phyloP scores from a whole-genome alignment of 2,113 vertebrate genomes.

The Elephantulus edwardii region DNA sequence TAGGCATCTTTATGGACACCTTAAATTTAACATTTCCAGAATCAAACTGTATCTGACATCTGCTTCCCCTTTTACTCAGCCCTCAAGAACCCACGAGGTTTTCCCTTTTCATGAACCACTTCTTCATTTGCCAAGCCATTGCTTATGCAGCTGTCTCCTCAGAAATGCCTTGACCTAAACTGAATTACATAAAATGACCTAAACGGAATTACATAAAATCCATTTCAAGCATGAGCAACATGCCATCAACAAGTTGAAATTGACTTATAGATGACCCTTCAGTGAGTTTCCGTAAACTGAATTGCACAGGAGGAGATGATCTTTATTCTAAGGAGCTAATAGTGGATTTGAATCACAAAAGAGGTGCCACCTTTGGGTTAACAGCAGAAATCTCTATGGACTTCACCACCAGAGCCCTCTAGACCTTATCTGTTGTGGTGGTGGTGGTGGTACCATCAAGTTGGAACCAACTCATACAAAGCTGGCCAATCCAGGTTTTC shows the following conservation, averaged over 20 bases:
- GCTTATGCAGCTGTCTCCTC: neutral
- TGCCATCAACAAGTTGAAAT: too few relatives aligned
- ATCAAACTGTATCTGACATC: neutral
- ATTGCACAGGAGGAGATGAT: too few relatives aligned
- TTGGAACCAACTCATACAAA: too few relatives aligned
- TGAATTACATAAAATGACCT: neutral
- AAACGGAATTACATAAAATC: neutral
- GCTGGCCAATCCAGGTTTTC: too few relatives aligned
- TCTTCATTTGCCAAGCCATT: neutral
- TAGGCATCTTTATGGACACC: neutral
- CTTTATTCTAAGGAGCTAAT: too few relatives aligned
- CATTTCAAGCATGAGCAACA: conserved; percentile 3
- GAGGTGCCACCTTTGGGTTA: too few relatives aligned
- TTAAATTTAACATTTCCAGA: neutral
- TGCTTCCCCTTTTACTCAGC: neutral
- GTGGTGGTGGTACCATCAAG: too few relatives aligned
- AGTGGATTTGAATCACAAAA: too few relatives aligned
- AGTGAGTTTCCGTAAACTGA: too few relatives aligned
- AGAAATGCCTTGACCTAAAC: neutral
- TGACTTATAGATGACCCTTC: too few relatives aligned
- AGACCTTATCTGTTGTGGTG: neutral
- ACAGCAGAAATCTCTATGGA: too few relatives aligned
- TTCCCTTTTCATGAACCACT: neutral
- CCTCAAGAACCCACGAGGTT: neutral
- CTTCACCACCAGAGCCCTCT: too few relatives aligned